Percentiles rank a stretch among this genome's conserved stretches.
Conservation (phyloP, 53 echinoderm and acorn worm genomes). For the Astropecten irregularis region DNA sequence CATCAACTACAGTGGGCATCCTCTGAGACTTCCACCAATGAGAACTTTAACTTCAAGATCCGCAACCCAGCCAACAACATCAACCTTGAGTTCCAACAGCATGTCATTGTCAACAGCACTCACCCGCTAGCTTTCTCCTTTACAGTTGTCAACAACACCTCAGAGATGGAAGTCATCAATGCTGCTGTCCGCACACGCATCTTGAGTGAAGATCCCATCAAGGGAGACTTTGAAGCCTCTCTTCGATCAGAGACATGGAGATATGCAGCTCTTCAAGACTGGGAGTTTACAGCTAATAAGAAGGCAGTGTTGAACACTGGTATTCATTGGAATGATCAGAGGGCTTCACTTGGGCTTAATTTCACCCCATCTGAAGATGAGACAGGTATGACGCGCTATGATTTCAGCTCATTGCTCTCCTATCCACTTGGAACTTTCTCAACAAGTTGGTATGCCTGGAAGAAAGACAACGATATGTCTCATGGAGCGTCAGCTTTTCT, state of each 20-base stretch:
- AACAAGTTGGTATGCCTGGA: constrained; percentile 25
- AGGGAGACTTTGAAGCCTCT: constrained; percentile 19
- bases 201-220: background rate
- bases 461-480: constrained; percentile 4
- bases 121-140: constrained; percentile 43
- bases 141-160: constrained; percentile 35
- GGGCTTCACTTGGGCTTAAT: background rate
- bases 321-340: constrained; percentile 24
- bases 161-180: constrained; percentile 13
- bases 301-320: constrained; percentile 7
- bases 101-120: background rate
- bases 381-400: background rate
- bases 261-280: background rate
- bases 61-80: constrained; percentile 45
- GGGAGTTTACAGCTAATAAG: background rate
- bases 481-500: constrained; percentile 11
- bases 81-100: constrained; percentile 45
- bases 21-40: background rate
- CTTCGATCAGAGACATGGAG: constrained; percentile 23
- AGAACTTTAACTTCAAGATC: constrained; percentile 32
- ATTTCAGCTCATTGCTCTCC: constrained; percentile 10
- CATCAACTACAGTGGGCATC: constrained; percentile 37
- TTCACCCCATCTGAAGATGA: background rate
- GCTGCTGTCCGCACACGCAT: background rate
- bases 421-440: constrained; percentile 32